Conservation (phyloP, 92 coral and sea anemone species). For the Porites cylindrica region DNA sequence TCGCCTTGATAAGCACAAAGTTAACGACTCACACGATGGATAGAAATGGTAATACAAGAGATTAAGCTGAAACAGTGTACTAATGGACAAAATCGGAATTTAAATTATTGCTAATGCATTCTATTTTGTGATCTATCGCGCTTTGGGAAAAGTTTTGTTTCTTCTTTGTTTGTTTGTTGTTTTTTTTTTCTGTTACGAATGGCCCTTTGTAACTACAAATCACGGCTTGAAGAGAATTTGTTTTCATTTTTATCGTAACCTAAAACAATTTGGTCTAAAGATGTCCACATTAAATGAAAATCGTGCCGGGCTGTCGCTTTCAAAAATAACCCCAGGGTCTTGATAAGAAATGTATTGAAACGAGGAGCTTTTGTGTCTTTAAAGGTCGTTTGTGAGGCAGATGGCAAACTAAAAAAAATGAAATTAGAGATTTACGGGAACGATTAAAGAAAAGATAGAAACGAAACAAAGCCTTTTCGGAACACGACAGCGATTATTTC, state of each 20-base stretch:
- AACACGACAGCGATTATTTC: constrained; percentile 10
- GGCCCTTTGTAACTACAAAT: not conserved
- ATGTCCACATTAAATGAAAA: constrained; percentile 22
- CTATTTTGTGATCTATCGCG: not conserved
- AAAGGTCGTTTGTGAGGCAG: constrained; percentile 19
- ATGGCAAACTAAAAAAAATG: constrained; percentile 21
- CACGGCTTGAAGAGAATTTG: not conserved
- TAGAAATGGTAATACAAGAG: not conserved
- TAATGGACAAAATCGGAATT: not conserved
- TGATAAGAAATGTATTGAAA: not conserved
- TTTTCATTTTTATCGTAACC: not conserved
- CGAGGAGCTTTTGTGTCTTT: constrained; percentile 23
- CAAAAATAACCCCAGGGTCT: constrained; percentile 4
- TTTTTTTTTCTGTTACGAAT: not conserved
- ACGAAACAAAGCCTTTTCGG: constrained; percentile 17
- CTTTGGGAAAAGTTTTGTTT: not conserved
- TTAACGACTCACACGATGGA: not conserved
- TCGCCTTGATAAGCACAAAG: not conserved
- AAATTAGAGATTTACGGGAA: constrained; percentile 16
- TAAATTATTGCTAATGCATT: not conserved
- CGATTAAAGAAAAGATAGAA: constrained; percentile 10
- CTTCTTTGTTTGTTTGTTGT: not conserved
- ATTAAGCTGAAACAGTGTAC: not conserved
- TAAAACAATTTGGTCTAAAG: not conserved
- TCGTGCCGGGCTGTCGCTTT: constrained; percentile 8